These are phyloP conservation scores for Nibea coibor DNA, from an alignment of 2,113 vertebrate species.

Conservation along the genomic window DNA sequence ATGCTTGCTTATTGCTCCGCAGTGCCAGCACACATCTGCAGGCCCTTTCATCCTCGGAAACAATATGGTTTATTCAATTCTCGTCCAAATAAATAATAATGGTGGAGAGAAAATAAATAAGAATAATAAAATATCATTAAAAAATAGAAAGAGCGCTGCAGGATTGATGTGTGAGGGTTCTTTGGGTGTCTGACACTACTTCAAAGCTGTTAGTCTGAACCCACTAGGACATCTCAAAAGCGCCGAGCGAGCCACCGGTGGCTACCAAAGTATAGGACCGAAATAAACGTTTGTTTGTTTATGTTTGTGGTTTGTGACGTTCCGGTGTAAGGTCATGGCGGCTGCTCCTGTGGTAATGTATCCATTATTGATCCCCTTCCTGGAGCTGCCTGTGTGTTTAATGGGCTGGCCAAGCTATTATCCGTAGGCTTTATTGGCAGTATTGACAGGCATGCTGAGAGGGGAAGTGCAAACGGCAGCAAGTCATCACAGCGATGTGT, in stretches of 20 bases:
- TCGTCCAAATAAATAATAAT: conserved; percentile 28
- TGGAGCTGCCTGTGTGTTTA: conserved; percentile 76
- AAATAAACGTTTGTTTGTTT: conserved; percentile 58
- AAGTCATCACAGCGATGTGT: conserved; percentile 61
- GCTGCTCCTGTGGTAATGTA: conserved; percentile 72
- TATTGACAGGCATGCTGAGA: conserved; percentile 75
- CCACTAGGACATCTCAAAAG: background rate
- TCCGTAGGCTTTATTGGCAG: conserved; percentile 78
- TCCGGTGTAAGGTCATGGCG: conserved; percentile 67
- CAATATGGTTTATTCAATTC: conserved; percentile 10
- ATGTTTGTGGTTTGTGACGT: conserved; percentile 51
- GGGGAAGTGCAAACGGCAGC: conserved; percentile 76
- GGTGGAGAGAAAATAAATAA: background rate
- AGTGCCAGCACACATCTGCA: conserved; percentile 2
- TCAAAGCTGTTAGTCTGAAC: conserved; percentile 9
- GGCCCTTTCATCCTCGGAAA: conserved; percentile 13
- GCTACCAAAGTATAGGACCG: background rate
- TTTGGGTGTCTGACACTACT: conserved; percentile 9
- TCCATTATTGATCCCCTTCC: conserved; percentile 78
- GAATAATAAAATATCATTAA: background rate
- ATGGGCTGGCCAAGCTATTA: conserved; percentile 79
- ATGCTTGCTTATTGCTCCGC: conserved; percentile 10
- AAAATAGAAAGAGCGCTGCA: background rate
- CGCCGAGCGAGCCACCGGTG: background rate
- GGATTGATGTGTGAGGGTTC: background rate